These are phyloP conservation scores for Xenentodon cancila DNA, from an alignment of 2,797 vertebrate species.

Conservation along the genomic window DNA sequence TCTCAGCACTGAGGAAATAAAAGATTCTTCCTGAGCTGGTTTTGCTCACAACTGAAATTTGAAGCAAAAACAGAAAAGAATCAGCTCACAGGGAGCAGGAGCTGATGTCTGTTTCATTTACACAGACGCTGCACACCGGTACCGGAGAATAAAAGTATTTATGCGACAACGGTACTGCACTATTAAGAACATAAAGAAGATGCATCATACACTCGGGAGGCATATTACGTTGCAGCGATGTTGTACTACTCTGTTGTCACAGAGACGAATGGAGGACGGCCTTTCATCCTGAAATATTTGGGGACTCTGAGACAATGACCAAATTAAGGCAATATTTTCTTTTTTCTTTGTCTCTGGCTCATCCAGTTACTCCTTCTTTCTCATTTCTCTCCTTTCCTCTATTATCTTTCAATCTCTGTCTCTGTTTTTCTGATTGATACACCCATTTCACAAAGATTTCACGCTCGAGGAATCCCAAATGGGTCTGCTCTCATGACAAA, in stretches of 20 bases:
- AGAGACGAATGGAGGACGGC: not conserved
- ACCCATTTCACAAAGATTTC: constrained; percentile 84
- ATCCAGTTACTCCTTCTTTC: constrained; percentile 40
- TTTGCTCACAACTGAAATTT: constrained; percentile 20
- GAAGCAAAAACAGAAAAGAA: not conserved
- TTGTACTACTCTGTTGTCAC: constrained; percentile 15
- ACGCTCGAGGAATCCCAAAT: constrained; percentile 81
- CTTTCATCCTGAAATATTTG: constrained; percentile 52
- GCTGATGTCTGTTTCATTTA: constrained; percentile 12
- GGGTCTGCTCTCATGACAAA: constrained; percentile 83
- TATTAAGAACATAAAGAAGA: constrained; percentile 44
- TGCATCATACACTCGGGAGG: constrained; percentile 29
- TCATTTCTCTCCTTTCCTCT: constrained; percentile 47
- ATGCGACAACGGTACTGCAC: constrained; percentile 10
- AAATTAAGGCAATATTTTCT: constrained; percentile 73
- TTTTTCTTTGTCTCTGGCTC: constrained; percentile 16
- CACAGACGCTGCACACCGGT: constrained; percentile 12
- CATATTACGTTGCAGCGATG: constrained; percentile 1
- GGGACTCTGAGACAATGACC: constrained; percentile 73
- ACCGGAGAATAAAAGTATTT: constrained; percentile 5
- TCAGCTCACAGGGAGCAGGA: not conserved
- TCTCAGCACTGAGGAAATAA: constrained; percentile 19
- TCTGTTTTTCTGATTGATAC: constrained; percentile 82
- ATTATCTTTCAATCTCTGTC: constrained; percentile 73
- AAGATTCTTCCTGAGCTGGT: constrained; percentile 16